Conservation (phyloP, 2,797 vertebrate species). For the Acrocephalus scirpaceus region DNA sequence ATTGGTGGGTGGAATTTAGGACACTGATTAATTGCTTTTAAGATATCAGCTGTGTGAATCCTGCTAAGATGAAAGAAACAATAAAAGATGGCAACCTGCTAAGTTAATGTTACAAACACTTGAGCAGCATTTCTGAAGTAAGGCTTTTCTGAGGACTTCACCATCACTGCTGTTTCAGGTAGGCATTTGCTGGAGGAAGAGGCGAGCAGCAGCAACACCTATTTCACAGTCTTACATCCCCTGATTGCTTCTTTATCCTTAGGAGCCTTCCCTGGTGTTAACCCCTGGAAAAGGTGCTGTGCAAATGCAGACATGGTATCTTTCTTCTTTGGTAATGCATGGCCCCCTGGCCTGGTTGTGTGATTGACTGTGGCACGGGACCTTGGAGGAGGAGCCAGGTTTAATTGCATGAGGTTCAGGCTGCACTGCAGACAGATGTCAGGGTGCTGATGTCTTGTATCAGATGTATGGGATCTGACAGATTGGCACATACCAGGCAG, state of each 20-base stretch:
- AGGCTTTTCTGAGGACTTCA: not conserved
- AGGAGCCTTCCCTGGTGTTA: not conserved
- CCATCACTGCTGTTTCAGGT: not conserved
- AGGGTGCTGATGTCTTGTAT: not conserved
- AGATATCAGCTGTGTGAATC: slow-evolving; percentile 15
- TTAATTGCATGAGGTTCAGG: not conserved
- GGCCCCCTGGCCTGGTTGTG: not conserved
- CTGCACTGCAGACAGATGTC: not conserved
- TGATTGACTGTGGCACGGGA: not conserved
- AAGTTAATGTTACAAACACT: not conserved
- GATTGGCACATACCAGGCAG: not conserved
- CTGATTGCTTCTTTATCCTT: not conserved
- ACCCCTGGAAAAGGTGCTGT: not conserved
- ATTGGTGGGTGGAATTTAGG: slow-evolving; percentile 66
- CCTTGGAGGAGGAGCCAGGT: not conserved
- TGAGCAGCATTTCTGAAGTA: not conserved
- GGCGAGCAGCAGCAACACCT: fast-evolving
- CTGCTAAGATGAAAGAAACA: not conserved
- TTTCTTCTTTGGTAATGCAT: not conserved
- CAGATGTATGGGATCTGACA: not conserved
- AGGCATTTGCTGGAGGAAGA: not conserved
- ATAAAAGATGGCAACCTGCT: not conserved
- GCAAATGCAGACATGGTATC: not conserved
- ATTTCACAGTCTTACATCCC: not conserved
- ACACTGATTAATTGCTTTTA: slow-evolving; percentile 67